Evolutionary conservation across 2,797 vertebrate genomes (phyloP).

Genomic region (Philypnodon macrostomus): DNA sequence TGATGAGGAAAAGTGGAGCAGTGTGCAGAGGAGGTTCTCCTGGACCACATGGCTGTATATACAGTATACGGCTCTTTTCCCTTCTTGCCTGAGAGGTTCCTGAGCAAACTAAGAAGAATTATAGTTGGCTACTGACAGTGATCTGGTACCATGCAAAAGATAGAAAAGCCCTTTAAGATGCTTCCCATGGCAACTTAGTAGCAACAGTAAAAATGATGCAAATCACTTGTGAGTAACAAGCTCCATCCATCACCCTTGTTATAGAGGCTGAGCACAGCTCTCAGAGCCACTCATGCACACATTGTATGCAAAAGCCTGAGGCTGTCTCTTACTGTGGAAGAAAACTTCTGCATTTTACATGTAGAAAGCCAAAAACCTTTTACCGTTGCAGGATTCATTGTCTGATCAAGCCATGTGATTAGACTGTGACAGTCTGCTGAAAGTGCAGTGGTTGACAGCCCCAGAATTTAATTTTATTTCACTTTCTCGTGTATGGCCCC

Average conservation of each 20-base stretch:
- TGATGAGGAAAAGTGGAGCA: constrained; percentile 59
- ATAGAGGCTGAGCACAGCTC: constrained; percentile 29
- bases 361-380: constrained; percentile 43
- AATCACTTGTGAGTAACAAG: constrained; percentile 65
- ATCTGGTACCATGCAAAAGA: constrained; percentile 35
- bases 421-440: constrained; percentile 55
- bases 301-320: constrained; percentile 48
- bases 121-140: constrained; percentile 34
- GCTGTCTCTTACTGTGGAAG: constrained; percentile 45
- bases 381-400: constrained; percentile 38
- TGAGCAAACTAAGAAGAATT: constrained; percentile 34
- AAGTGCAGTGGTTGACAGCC: constrained; percentile 48
- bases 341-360: constrained; percentile 50
- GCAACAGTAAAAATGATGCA: constrained; percentile 67
- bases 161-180: constrained; percentile 20
- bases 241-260: constrained; percentile 71
- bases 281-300: constrained; percentile 45
- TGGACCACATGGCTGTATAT: constrained; percentile 43
- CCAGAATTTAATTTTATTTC: constrained; percentile 61
- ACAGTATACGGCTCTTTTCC: constrained; percentile 23
- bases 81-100: constrained; percentile 36
- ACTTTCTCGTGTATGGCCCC: constrained; percentile 40
- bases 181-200: constrained; percentile 35
- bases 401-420: constrained; percentile 62
- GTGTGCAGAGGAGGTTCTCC: constrained; percentile 57